Base-by-base conservation (phyloP, 2,888 invertebrate species). In the Calameuta idolon region DNA sequence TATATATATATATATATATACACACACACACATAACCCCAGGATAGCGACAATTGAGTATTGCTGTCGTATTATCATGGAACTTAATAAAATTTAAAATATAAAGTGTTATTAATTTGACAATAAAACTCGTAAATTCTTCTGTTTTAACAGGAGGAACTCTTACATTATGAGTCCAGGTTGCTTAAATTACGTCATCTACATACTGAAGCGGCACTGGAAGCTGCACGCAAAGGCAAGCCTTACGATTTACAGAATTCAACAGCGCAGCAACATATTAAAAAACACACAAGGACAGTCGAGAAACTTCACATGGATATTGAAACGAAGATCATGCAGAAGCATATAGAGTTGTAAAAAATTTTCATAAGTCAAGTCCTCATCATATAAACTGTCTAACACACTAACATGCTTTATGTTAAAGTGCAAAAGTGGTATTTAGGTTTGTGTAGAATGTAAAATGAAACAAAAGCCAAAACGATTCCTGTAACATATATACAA, bases 141-240 rank as follows among this genome's bases (percentile, higher is more conserved):
- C 1, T 15, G 12, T 11, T 34, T 79, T 75, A 91, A 23, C 88
- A 96, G 95, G 94, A 95, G 79, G 98, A 98, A 90, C 92, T 98
- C 82, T 93, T 94, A 80, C 97, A 97, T 91, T 98, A 98, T 91
- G 98, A 98, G 92, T 95, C 96, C 75, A 94, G 98, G 12, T 92
- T 98, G 71, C 91, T 96, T 37, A 98, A 98, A 90, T 92, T 98
- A 76, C 94, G 97, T 55, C 95, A 96, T 89, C 92, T 98, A 84
- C 96, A 97, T 91, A 95, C 95, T 0, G 96, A 98, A 90, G 95
- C 96, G 86, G 96, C 96, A 81, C 91, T 96, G 88, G 94, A 95
- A 87, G 93, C 94, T 82, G 95, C 95, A 79, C 94, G 94, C 85
- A 93, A 94, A 87, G 93, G 93, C 81, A 93, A 93, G 84, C 94